A percentile compares a stretch with the other conserved stretches of the same genome.
phyloP scores from a whole-genome alignment of 2,797 vertebrate species.

The Amazona finschi region DNA sequence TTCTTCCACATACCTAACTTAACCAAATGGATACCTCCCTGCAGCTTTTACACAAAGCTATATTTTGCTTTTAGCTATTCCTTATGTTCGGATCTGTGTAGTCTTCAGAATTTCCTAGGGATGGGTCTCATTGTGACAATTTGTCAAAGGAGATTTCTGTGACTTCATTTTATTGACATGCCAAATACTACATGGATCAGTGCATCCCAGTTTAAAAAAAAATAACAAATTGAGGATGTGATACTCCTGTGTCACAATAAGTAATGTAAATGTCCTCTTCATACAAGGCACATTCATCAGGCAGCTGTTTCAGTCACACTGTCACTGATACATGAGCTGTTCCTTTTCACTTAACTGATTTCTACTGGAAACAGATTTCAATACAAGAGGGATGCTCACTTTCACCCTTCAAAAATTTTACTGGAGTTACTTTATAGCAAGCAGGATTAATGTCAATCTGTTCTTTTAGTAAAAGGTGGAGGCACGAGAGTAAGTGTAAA shows the following conservation, averaged over 20 bases:
- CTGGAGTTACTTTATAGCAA: neutral
- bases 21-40: neutral
- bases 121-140: neutral
- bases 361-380: neutral
- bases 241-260: neutral
- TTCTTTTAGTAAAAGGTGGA: neutral
- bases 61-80: neutral
- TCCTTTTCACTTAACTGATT: neutral
- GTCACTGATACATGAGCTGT: neutral
- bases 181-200: neutral
- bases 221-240: neutral
- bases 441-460: neutral
- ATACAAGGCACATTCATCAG: neutral
- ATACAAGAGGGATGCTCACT: neutral
- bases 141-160: neutral
- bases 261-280: neutral
- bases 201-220: neutral
- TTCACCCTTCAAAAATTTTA: neutral
- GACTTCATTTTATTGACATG: neutral
- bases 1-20: neutral
- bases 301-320: neutral
- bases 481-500: neutral
- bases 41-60: neutral
- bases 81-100: neutral
- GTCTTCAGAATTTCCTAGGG: neutral